Evolutionary conservation across 1,140 invertebrate genomes (phyloP), one percentile per base, ranked within the genome.

Genomic region (Spodoptera litura): DNA sequence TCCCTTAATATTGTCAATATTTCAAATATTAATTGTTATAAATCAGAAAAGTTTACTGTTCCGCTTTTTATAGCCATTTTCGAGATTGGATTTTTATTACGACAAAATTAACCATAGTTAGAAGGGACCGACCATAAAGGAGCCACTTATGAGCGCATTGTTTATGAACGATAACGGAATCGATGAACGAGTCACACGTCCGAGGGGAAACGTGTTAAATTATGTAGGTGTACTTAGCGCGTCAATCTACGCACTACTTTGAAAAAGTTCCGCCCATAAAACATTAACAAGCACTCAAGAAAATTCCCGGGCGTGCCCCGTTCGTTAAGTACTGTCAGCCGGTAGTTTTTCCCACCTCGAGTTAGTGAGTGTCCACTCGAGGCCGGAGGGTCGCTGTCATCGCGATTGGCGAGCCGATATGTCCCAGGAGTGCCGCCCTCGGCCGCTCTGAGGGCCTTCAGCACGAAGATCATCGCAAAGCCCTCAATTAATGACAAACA

Each of bases 21-120:
- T 94, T 93, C 92, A 93, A 94, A 91, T 91, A 93, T 91, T 94
- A 94, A 94, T 94, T 93, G 91, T 92, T 93, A 93, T 93, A 94
- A 93, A 93, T 93, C 92, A 93, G 85, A 85, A 87, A 93, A 92
- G 82, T 92, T 93, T 88, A 83, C 78, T 81, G 79, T 85, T 78
- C 81, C 81, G 74, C 74, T 90, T 87, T 91, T 89, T 88, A 90
- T 87, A 82, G 83, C 83, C 80, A 82, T 79, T 83, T 77, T 77
- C 78, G 81, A 78, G 86, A 73, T 91, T 84, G 81, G 84, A 81
- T 90, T 88, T 87, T 84, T 88, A 89, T 88, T 89, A 86, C 85
- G 79, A 84, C 82, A 62, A 77, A 86, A 91, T 91, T 88, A 88
- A 77, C 66, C 68, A 74, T 83, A 78, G 80, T 83, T 73, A 53